Base-by-base conservation (phyloP, 1,140 invertebrate species). In the Nixonia krombeini region DNA sequence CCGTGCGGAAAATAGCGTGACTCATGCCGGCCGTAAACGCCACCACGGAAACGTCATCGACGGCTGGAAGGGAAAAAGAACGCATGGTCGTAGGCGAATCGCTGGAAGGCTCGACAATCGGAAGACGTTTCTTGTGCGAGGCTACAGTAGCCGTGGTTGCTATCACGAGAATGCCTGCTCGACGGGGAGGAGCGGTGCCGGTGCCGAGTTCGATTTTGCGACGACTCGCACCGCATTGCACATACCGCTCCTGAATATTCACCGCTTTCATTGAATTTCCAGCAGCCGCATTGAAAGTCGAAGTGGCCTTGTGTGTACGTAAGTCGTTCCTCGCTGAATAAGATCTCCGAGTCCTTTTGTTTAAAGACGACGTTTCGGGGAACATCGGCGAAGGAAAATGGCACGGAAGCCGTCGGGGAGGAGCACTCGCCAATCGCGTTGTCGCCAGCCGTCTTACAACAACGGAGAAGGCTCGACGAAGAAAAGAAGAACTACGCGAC, bases 221-320 rank as follows among this genome's bases (percentile, higher is more conserved):
- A 21, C 15, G 51, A 56, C 46, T 31, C 46, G 52, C 52, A 56
- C 46, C 31, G 12, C n/a, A n/a, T n/a, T n/a, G n/a, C n/a, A n/a
- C 41, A 46, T 21, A 45, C 42, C 38, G 33, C 41, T 38, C 18
- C 10, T 56, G 52, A 56, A 56, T 56, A 56, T 56, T 45, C 52
- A 46, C 25, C 21, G 38, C 21, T 56, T 45, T 18, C 52, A 56
- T 56, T 56, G 52, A 46, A 56, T 56, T 56, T 56, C 33, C 23
- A 56, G 28, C 41, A 56, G 52, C 52, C 31, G 6, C 28, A 29
- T 56, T 46, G 52, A 46, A 46, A 56, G 52, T 46, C 33, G 52
- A 45, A 56, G 45, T 56, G 23, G 41, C 42, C 41, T 44, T 35
- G 52, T 56, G 28, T 45, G 52, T 56, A 28, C 41, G 23, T 46